A percentile compares a stretch with the other conserved stretches of the same genome.
phyloP scores from a whole-genome alignment of 2,797 vertebrate species.

The Phoxinus dragarum region DNA sequence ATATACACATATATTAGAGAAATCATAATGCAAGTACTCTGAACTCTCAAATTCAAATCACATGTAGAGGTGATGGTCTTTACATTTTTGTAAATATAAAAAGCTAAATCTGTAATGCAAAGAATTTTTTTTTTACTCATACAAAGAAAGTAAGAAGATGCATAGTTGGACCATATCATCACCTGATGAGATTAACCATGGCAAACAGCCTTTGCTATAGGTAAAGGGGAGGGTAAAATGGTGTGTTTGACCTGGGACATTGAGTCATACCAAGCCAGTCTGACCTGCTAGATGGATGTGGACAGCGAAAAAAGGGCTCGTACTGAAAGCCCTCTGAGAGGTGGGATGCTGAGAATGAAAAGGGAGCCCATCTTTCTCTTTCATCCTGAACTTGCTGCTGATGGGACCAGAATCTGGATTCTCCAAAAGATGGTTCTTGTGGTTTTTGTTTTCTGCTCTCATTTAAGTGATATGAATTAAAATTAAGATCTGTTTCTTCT shows the following conservation, averaged over 20 bases:
- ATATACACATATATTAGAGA: not conserved
- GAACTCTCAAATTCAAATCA: not conserved
- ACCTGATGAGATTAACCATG: not conserved
- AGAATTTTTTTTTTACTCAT: not conserved
- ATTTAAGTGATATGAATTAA: conserved; percentile 54
- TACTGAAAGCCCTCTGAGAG: conserved; percentile 55
- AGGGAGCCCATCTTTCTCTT: conserved; percentile 34
- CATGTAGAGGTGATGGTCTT: conserved; percentile 3
- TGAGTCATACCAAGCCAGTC: conserved; percentile 58
- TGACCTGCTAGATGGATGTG: conserved; percentile 52
- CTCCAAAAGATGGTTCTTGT: conserved; percentile 16
- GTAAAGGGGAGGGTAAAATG: conserved; percentile 42
- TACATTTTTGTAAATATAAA: not conserved
- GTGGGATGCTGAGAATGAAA: conserved; percentile 47
- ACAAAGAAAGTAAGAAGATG: not conserved
- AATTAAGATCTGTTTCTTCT: conserved; percentile 55
- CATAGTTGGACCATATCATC: not conserved
- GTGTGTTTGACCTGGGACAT: conserved; percentile 69
- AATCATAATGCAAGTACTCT: conserved; percentile 28
- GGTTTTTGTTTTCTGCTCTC: conserved; percentile 45
- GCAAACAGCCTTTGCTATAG: not conserved
- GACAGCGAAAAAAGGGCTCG: conserved; percentile 61
- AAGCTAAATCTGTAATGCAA: not conserved
- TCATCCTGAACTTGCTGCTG: conserved; percentile 6
- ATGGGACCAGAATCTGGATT: conserved; percentile 26